Evolutionary conservation across 2,113 vertebrate species (phyloP).

Genomic region (Felis catus): F.catus_Fca126_mat1.0 CM031413.1:123364501-123365000

Average conservation of each 20-base stretch:
- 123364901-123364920: background rate
- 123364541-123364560: background rate
- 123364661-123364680: background rate
- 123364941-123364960: background rate
- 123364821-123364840: conserved; percentile 2
- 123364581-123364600: background rate
- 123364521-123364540: background rate
- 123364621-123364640: background rate
- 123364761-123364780: background rate
- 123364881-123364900: background rate
- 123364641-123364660: background rate
- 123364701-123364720: background rate
- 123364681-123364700: background rate
- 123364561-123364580: background rate
- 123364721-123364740: background rate
- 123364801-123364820: background rate
- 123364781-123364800: background rate
- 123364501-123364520: background rate
- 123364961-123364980: too few relatives aligned
- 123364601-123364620: background rate
- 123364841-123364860: background rate
- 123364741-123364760: background rate
- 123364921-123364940: background rate
- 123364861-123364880: background rate
- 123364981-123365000: too few relatives aligned